phyloP scores from a whole-genome alignment of 2,888 invertebrate species.

The Drosophila paracracens region DNA sequence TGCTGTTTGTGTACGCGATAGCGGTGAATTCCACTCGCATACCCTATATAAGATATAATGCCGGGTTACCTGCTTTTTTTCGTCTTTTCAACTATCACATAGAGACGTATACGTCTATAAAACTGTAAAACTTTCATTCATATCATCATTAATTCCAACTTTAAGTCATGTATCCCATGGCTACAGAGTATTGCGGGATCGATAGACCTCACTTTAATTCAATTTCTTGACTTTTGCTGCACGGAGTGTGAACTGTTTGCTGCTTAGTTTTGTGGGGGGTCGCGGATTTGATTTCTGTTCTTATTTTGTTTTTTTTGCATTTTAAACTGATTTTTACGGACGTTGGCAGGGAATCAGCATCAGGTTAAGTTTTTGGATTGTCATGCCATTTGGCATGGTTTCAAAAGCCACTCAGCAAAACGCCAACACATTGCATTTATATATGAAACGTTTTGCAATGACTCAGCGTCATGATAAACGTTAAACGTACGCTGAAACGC shows the following conservation, averaged over 20 bases:
- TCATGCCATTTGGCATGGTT: slow-evolving; percentile 51
- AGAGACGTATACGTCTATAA: not conserved
- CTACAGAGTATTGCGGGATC: slow-evolving; percentile 10
- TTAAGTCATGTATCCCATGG: not conserved
- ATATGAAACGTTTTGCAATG: slow-evolving; percentile 20
- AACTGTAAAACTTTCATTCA: not conserved
- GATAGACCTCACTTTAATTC: not conserved
- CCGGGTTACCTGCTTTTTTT: slow-evolving; percentile 4
- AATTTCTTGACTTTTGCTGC: slow-evolving; percentile 14
- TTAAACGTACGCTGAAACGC: slow-evolving; percentile 25
- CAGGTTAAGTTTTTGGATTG: slow-evolving; percentile 36
- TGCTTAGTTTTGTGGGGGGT: slow-evolving; percentile 54
- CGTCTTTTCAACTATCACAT: not conserved
- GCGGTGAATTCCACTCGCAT: slow-evolving; percentile 49
- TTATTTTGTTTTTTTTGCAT: not conserved
- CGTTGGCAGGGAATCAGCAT: slow-evolving; percentile 18
- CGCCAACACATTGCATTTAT: slow-evolving; percentile 44
- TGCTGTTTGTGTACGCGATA: slow-evolving; percentile 65
- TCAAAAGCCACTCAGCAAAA: slow-evolving; percentile 28
- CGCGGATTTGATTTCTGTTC: slow-evolving; percentile 65
- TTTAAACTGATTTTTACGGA: slow-evolving; percentile 40
- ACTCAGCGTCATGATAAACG: slow-evolving; percentile 39
- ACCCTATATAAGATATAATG: not conserved
- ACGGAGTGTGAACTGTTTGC: slow-evolving; percentile 48
- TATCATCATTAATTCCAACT: not conserved